Evolutionary conservation across 2,113 vertebrate species (phyloP).

Genomic region (Herpetotheres cachinnans): DNA sequence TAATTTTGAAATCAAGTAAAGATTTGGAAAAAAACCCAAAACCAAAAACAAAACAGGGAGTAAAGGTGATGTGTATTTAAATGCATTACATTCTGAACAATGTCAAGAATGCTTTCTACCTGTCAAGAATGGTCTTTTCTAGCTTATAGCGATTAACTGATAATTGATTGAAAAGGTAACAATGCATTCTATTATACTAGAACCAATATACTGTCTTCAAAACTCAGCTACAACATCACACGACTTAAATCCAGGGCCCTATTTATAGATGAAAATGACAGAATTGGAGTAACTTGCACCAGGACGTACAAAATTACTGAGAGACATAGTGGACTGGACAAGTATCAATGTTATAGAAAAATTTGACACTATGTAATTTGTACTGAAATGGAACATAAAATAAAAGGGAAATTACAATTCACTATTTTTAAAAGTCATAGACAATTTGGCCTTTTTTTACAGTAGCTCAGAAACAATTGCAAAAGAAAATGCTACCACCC

Average conservation of each 20-base stretch:
- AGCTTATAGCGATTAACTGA: neutral
- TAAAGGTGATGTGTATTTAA: neutral
- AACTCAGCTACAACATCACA: neutral
- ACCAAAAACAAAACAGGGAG: fast-evolving
- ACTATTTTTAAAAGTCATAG: neutral
- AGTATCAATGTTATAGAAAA: neutral
- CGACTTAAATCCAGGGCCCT: neutral
- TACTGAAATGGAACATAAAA: neutral
- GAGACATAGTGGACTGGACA: neutral
- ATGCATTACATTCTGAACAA: neutral
- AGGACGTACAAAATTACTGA: neutral
- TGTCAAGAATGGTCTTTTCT: neutral
- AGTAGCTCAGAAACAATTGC: neutral
- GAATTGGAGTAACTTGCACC: neutral
- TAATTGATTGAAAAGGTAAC: neutral
- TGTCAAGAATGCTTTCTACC: neutral
- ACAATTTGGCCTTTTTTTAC: neutral
- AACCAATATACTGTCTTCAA: neutral
- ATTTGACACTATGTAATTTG: neutral
- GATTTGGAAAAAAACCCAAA: neutral
- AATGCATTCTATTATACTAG: neutral
- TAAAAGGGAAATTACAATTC: neutral
- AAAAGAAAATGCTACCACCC: neutral
- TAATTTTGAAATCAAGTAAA: neutral
- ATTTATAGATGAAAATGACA: neutral